Base-by-base conservation (phyloP, 2,113 vertebrate species). In the Lasiurus cinereus region DNA sequence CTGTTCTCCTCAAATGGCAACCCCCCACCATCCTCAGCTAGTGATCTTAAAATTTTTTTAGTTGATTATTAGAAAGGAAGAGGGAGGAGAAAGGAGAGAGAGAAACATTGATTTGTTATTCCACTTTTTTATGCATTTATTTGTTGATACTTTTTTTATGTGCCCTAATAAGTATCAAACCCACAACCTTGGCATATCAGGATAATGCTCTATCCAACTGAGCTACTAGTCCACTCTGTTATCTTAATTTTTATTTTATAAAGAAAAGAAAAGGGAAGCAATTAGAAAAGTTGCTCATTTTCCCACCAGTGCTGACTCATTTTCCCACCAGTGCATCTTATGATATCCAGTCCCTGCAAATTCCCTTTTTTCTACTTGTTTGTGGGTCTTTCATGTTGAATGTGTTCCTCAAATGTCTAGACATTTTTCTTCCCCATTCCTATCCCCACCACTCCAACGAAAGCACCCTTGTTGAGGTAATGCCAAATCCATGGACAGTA, bases 221-320 rank as follows among this genome's bases (percentile, higher is more conserved):
- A 67, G 31, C 29, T 67, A n/a, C 64, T 67, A 15, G 31, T 15
- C 31, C 29, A n/a, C 15, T 31, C 64, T 67, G 31, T 27, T 8
- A 46, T 56, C 31, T 66, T 48, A 52, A 56, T n/a, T 52, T 56
- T 92, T 79, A 18, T 79, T 43, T 83, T 62, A 11, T 6, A 85
- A 6, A 77, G 67, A 48, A 89, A 94, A 82, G 79, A 46, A 92
- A 94, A 82, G 79, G 70, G 82, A 94, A 67, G 33, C 50, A 76
- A 56, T 56, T 36, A 46, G 33, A 76, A 88, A 52, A 74, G 31
- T 64, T n/a, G 59, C 66, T 64, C 21, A 29, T 83, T 12, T 39
- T 62, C 22, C 24, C 27, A 62, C 74, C 52, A 36, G 31, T 64
- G 52, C 64, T n/a, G 59, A 43, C 66, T 64, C 21, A 29, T 83